Conservation (phyloP, 2,113 vertebrate species). For the Aegithalos caudatus region DNA sequence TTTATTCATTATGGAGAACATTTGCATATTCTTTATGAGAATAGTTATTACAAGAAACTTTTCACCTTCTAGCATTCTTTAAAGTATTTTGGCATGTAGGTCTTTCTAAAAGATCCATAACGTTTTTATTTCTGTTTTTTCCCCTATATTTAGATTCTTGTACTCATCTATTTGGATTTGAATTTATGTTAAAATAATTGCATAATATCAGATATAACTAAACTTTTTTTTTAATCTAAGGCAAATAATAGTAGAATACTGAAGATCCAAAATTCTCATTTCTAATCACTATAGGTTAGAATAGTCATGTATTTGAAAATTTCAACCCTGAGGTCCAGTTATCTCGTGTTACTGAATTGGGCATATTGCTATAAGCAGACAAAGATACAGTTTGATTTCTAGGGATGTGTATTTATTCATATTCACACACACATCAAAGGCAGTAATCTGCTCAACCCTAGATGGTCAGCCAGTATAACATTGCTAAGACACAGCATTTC, state of each 20-base stretch:
- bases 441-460: not conserved
- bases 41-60: not conserved
- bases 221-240: not conserved
- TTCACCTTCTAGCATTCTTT: not conserved
- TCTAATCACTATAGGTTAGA: not conserved
- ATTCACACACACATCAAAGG: not conserved
- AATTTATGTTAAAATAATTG: not conserved
- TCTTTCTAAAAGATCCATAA: not conserved
- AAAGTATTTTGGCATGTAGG: not conserved
- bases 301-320: not conserved
- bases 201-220: not conserved
- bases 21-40: slow-evolving; percentile 7
- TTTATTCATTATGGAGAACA: slow-evolving; percentile 5
- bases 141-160: not conserved
- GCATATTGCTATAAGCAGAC: not conserved
- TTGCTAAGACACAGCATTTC: not conserved
- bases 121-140: not conserved
- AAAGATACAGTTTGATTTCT: not conserved
- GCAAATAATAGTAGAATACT: not conserved
- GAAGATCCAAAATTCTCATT: not conserved
- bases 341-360: not conserved
- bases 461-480: not conserved
- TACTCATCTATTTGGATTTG: not conserved
- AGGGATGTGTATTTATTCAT: not conserved
- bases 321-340: not conserved